Base-by-base conservation (phyloP, 23 tunicate genomes). In the Aplidium turbinatum region DNA sequence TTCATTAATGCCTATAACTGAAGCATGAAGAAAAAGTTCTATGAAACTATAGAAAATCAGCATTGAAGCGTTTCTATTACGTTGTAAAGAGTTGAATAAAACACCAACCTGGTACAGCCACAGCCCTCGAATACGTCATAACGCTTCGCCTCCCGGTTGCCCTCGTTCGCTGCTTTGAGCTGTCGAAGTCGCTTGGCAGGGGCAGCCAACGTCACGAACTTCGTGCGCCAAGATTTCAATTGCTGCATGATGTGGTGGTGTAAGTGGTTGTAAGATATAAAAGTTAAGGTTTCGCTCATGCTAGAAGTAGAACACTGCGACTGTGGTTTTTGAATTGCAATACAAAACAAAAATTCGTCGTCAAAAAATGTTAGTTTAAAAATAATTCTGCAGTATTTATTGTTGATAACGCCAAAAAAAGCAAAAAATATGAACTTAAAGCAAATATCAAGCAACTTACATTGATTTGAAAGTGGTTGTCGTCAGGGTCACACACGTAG, bases 211-310 rank as follows among this genome's bases (percentile, higher is more conserved):
- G 77, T 34, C 23, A 89, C 68, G 36, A 82, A 89, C 28, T 73
- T 76, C 1, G 96, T 63, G 36, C 60, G 67, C 96, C 96, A 89
- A 36, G 51, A 89, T 28, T 83, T 82, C 22, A 89, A 24, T 25
- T 63, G 25, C 90, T 84, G 52, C 19, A 42, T 26, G 48, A 19
- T 22, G 22, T 5, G 26, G 20, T n/a, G n/a, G n/a, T n/a, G n/a
- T n/a, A n/a, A n/a, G n/a, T n/a, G n/a, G n/a, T n/a, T n/a, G n/a
- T n/a, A n/a, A n/a, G n/a, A n/a, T n/a, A n/a, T n/a, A n/a, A n/a
- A n/a, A n/a, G n/a, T n/a, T n/a, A n/a, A n/a, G n/a, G n/a, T n/a
- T n/a, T n/a, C n/a, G n/a, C n/a, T n/a, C n/a, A n/a, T n/a, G n/a
- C n/a, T n/a, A n/a, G n/a, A n/a, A n/a, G n/a, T n/a, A n/a, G n/a